These are phyloP conservation scores for Fragum fragum DNA, from an alignment of 2,888 invertebrate genomes.

Conservation along the genomic window DNA sequence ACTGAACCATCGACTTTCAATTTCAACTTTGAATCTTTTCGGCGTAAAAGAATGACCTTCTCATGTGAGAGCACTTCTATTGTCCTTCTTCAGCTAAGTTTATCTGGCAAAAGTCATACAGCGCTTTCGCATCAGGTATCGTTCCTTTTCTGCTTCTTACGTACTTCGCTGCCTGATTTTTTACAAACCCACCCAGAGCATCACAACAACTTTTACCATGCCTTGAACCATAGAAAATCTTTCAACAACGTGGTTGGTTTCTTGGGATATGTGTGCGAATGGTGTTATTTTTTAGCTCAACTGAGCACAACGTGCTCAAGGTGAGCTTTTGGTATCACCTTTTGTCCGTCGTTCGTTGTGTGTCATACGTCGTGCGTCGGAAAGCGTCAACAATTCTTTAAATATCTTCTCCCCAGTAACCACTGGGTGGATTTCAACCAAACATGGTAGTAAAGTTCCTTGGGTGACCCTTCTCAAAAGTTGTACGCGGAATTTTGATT, in stretches of 20 bases:
- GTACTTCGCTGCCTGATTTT: slow-evolving; percentile 20
- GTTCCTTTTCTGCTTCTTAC: slow-evolving; percentile 24
- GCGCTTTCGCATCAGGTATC: background rate
- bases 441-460: too few relatives aligned
- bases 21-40: slow-evolving; percentile 17
- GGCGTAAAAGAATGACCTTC: slow-evolving; percentile 22
- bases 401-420: too few relatives aligned
- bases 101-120: slow-evolving; percentile 19
- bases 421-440: too few relatives aligned
- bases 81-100: slow-evolving; percentile 12
- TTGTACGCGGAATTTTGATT: too few relatives aligned
- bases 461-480: too few relatives aligned
- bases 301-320: too few relatives aligned
- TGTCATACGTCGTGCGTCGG: too few relatives aligned
- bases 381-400: too few relatives aligned
- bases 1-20: too few relatives aligned
- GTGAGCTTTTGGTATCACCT: too few relatives aligned
- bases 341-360: too few relatives aligned
- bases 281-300: slow-evolving; percentile 23
- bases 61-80: slow-evolving; percentile 19
- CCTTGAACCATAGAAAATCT: slow-evolving; percentile 32
- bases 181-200: slow-evolving; percentile 30
- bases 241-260: slow-evolving; percentile 15
- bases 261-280: slow-evolving; percentile 1
- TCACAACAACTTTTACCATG: slow-evolving; percentile 39